phyloP scores from a whole-genome alignment of 2,797 vertebrate genomes.

The Urophycis tenuis region DNA sequence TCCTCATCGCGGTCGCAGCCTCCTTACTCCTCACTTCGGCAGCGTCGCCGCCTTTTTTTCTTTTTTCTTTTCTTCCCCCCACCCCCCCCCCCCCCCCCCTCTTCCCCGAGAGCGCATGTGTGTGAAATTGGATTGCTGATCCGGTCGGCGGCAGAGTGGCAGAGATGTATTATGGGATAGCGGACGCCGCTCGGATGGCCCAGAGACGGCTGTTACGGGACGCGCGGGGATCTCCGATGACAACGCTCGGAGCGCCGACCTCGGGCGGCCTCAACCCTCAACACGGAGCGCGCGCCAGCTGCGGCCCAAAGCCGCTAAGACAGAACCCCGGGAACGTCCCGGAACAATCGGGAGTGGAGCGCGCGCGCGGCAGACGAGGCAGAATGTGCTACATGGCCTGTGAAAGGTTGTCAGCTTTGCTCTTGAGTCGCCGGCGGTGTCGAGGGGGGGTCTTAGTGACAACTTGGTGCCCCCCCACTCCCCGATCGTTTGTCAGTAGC shows the following conservation, averaged over 20 bases:
- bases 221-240: conserved; percentile 48
- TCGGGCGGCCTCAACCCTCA: conserved; percentile 37
- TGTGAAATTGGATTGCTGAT: conserved; percentile 78
- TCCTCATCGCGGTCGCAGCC: conserved; percentile 53
- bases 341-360: conserved; percentile 26
- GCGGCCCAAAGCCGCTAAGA: conserved; percentile 36
- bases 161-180: conserved; percentile 69
- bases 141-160: conserved; percentile 63
- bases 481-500: conserved; percentile 36
- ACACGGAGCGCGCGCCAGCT: conserved; percentile 20
- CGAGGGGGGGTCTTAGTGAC: conserved; percentile 36
- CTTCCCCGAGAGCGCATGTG: conserved; percentile 54
- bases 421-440: conserved; percentile 26
- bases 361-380: background rate
- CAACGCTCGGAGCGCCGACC: conserved; percentile 41
- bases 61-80: too few relatives aligned
- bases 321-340: conserved; percentile 21
- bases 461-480: conserved; percentile 42
- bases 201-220: conserved; percentile 57
- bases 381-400: background rate
- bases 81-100: too few relatives aligned
- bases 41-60: conserved; percentile 30
- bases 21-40: conserved; percentile 48
- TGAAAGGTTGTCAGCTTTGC: conserved; percentile 29
- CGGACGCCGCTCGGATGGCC: conserved; percentile 47